Evolutionary conservation across 2,797 vertebrate genomes (phyloP).

Genomic region (Tangara arthus): DNA sequence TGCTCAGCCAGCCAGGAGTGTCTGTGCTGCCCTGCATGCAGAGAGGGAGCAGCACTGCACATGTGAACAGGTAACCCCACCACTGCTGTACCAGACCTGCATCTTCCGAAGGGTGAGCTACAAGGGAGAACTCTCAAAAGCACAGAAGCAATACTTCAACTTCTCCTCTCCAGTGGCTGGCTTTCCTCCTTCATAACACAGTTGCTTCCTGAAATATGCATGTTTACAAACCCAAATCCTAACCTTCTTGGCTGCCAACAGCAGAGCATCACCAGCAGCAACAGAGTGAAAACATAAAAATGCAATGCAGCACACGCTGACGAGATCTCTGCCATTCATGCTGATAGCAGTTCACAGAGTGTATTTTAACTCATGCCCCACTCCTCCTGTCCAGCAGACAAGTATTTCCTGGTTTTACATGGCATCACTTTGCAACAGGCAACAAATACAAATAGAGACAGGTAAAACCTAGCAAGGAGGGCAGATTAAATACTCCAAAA

Average conservation of each 20-base stretch:
- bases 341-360: neutral
- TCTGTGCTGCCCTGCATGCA: neutral
- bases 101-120: neutral
- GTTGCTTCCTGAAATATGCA: neutral
- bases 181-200: neutral
- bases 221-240: neutral
- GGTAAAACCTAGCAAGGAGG: neutral
- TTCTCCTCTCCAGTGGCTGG: neutral
- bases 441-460: neutral
- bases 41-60: neutral
- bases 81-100: neutral
- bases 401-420: neutral
- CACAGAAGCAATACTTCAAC: neutral
- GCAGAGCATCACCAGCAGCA: neutral
- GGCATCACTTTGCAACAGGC: neutral
- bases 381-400: neutral
- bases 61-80: neutral
- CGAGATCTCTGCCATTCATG: neutral
- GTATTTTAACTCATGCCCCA: neutral
- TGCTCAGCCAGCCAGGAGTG: neutral
- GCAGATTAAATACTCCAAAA: neutral
- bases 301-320: fast-evolving
- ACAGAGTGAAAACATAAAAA: neutral
- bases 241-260: neutral
- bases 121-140: neutral